Base-by-base conservation (phyloP, 2,888 invertebrate genomes). In the Drosophila imparisetae region DNA sequence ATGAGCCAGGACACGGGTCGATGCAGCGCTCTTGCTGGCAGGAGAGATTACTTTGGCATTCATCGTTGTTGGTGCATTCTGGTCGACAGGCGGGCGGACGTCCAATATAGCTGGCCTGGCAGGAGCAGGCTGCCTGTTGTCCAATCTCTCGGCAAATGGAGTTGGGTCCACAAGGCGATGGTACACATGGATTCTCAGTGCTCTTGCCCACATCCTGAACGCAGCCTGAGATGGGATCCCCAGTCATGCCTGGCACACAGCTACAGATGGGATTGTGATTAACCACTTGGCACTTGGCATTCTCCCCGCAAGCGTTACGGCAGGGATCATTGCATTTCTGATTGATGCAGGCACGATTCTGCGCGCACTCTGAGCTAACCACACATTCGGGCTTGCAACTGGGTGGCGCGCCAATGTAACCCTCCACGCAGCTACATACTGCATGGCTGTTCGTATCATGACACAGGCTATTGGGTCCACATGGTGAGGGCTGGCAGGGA, bases 51-150 rank as follows among this genome's bases (percentile, higher is more conserved):
- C 95, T 96, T 2, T 97, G 95, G 90, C 98, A 98, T 92, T 97
- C 97, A 11, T 96, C 95, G 89, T 96, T 95, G 75, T 95, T 95
- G 5, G 95, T 95, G 91, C 97, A 97, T 93, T 97, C 97, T 0
- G 97, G 97, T 86, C 97, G 94, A 90, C 97, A 98, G 90, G 96
- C 97, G 34, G 97, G 97, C 59, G 98, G 96, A 81, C 97, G 95
- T 72, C 98, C 98, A 57, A 97, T 94, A 91, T 96, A 97, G 90
- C 97, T 96, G 32, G 95, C 94, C 80, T 96, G 93, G 92, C 97
- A 97, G 54, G 97, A 97, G 91, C 97, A 97, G 57, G 97, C 97
- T n/a, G 97, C 96, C 93, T 97, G 96, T 70, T 95, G 95, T 64
- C 96, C 96, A 77, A 97, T 95, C 54, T 96, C 95, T 75, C 96